Evolutionary conservation across 92 coral and sea anemone genomes (phyloP).

Genomic region (Parazoanthus atlanticus): DNA sequence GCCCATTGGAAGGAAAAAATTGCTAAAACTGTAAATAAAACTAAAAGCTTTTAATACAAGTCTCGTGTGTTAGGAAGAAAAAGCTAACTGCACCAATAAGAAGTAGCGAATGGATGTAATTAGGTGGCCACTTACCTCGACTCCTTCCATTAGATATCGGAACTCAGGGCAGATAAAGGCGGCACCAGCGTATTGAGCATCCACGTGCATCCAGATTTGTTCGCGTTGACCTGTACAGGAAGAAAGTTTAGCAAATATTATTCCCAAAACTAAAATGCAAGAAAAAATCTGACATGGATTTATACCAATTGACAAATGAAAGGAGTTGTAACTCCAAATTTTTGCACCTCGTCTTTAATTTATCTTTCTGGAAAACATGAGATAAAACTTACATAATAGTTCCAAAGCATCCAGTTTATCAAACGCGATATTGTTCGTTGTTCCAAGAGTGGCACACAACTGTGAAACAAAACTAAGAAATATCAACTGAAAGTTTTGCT

Average conservation of each 20-base stretch:
- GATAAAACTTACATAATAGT: neutral
- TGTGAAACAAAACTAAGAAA: neutral
- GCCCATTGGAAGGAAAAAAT: too few relatives aligned
- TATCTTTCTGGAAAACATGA: too few relatives aligned
- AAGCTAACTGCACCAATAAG: too few relatives aligned
- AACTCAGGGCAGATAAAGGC: conserved; percentile 7
- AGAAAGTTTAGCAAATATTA: neutral
- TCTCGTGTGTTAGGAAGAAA: too few relatives aligned
- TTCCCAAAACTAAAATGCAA: neutral
- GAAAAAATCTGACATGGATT: neutral
- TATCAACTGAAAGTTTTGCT: too few relatives aligned
- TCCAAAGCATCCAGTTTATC: conserved; percentile 3
- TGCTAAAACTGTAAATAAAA: too few relatives aligned
- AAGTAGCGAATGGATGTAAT: too few relatives aligned
- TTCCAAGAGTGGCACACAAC: conserved; percentile 5
- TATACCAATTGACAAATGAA: neutral
- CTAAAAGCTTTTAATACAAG: too few relatives aligned
- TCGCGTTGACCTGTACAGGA: neutral
- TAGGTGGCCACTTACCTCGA: neutral
- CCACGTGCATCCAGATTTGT: conserved; percentile 9
- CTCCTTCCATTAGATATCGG: conserved; percentile 5
- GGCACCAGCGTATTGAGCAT: neutral
- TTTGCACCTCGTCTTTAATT: neutral
- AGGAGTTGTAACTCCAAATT: neutral
- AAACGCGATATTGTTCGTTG: conserved; percentile 1